Evolutionary conservation across 35 echinoderm and acorn worm genomes (phyloP).

Genomic region (Eucidaris tribuloides): DNA sequence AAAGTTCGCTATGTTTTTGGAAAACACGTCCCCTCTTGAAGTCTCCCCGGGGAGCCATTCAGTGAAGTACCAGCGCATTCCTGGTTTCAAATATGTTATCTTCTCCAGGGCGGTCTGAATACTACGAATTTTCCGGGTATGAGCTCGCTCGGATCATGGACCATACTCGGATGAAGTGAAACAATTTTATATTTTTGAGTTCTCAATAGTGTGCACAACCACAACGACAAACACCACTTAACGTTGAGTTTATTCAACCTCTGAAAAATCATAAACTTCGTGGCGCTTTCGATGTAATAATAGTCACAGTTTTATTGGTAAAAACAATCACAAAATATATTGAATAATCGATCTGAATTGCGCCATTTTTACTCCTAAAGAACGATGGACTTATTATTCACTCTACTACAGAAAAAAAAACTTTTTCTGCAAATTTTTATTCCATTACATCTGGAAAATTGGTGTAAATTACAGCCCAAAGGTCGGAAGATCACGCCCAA

Average conservation of each 20-base stretch:
- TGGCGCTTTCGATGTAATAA: neutral
- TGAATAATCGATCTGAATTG: too few relatives aligned
- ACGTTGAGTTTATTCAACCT: neutral
- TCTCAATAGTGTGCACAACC: too few relatives aligned
- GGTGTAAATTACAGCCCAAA: too few relatives aligned
- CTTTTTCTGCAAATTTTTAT: too few relatives aligned
- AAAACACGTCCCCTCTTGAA: neutral
- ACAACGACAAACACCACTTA: neutral
- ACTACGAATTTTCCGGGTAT: neutral
- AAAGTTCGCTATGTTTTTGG: neutral
- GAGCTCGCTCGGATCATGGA: too few relatives aligned
- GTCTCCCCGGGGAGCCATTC: neutral
- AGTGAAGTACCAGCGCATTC: neutral
- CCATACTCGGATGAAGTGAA: neutral
- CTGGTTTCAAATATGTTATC: neutral
- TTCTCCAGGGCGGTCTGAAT: neutral
- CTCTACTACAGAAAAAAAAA: too few relatives aligned
- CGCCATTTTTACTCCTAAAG: too few relatives aligned
- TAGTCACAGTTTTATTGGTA: too few relatives aligned
- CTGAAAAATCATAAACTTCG: neutral
- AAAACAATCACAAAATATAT: too few relatives aligned
- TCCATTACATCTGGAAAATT: too few relatives aligned
- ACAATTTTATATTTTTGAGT: neutral
- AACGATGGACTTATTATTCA: too few relatives aligned
- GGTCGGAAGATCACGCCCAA: too few relatives aligned